Percentiles rank a stretch among this genome's conserved stretches.
Evolutionary conservation across 2,797 vertebrate genomes (phyloP).

Genomic region (Pseudotriccus pelzelni): DNA sequence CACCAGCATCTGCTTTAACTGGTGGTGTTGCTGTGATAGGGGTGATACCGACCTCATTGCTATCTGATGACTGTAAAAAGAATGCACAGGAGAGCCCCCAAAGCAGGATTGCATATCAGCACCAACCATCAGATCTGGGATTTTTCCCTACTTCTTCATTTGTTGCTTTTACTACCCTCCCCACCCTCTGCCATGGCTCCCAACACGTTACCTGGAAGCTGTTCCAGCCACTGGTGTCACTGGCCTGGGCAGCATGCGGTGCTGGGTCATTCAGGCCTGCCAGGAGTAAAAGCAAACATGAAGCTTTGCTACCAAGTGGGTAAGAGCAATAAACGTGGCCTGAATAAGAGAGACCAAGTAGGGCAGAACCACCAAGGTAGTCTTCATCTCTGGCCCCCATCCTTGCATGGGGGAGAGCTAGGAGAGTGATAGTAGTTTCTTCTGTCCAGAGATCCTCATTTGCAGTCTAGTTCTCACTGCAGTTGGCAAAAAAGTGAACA

Average conservation of each 20-base stretch:
- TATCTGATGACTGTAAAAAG: constrained; percentile 80
- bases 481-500: neutral
- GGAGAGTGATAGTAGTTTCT: neutral
- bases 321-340: neutral
- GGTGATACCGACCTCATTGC: constrained; percentile 61
- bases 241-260: constrained; percentile 72
- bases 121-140: neutral
- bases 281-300: neutral
- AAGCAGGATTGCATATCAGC: neutral
- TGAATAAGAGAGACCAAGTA: neutral
- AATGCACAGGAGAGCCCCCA: neutral
- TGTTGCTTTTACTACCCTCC: neutral
- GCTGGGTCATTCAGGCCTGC: constrained; percentile 88
- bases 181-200: neutral
- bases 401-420: neutral
- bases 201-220: constrained; percentile 84
- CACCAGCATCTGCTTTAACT: constrained; percentile 51
- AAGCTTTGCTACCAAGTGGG: neutral
- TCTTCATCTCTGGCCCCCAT: neutral
- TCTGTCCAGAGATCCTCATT: neutral
- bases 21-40: constrained; percentile 40
- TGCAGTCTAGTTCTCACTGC: neutral
- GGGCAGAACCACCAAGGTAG: neutral
- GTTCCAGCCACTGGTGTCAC: constrained; percentile 86
- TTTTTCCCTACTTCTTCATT: neutral